phyloP scores from a whole-genome alignment of 2,797 vertebrate species.

The Okamejei kenojei region DNA sequence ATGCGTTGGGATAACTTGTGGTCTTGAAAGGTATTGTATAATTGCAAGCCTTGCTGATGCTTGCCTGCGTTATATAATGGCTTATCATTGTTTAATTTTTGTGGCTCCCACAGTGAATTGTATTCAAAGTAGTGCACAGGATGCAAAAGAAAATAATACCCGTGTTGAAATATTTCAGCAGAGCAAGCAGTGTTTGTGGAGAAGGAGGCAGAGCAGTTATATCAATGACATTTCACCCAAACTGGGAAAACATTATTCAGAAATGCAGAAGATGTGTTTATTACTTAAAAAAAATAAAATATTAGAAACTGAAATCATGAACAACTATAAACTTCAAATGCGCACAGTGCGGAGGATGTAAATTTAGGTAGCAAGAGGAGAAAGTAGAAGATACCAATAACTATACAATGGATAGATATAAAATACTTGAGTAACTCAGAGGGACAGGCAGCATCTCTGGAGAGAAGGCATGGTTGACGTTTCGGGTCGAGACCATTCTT shows the following conservation, averaged over 20 bases:
- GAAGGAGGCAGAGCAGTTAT: no score
- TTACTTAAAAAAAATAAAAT: neutral
- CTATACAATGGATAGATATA: neutral
- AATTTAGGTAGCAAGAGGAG: neutral
- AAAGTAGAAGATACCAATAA: neutral
- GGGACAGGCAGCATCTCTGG: no score
- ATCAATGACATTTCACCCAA: no score
- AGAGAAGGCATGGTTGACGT: no score
- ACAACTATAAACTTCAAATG: neutral
- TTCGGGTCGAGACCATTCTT: no score
- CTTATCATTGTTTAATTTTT: neutral
- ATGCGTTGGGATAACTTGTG: neutral
- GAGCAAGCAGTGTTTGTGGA: no score
- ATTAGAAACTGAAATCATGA: neutral
- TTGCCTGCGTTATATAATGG: neutral
- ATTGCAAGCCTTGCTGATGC: neutral
- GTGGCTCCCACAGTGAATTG: neutral
- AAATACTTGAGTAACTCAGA: no score
- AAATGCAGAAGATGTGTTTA: no score
- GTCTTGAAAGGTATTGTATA: neutral
- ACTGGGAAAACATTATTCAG: no score
- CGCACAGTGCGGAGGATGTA: neutral
- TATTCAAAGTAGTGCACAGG: neutral
- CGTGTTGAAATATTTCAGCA: no score
- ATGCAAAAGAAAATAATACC: no score